Base-by-base conservation (phyloP, 1,140 invertebrate genomes). In the Drosophila orosa region DNA sequence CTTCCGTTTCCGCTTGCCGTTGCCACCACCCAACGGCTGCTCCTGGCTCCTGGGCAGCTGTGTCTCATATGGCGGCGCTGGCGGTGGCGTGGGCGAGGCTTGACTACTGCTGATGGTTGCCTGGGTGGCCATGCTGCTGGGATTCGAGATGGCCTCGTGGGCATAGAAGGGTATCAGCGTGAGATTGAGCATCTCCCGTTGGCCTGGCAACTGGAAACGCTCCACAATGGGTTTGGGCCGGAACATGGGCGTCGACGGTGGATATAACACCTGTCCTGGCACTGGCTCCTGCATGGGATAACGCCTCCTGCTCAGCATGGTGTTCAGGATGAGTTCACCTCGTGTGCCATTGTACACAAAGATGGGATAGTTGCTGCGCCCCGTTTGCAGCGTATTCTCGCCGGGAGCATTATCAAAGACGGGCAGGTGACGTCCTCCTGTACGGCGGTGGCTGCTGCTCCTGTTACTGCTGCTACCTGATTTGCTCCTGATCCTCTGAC, bases 261-360 rank as follows among this genome's bases (percentile, higher is more conserved):
- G 90, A 61, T 91, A 89, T 0, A 91, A 62, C 1, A 85, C 73
- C 22, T 91, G 90, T 0, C 90, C 90, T 0, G 90, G 90, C 15
- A 91, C 86, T 3, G 90, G 90, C 42, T 91, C 90, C 58, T 91
- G 80, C 90, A 91, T 91, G 8, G 90, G 90, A 73, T 91, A 91
- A 9, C 84, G 73, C 10, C 68, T 42, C 0, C 58, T 33, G 37
- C 83, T 91, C 9, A 91, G 56, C 90, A 91, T 91, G 1, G 90
- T 91, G 50, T 91, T 91, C 6, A 91, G 15, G 6, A 91, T 65
- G 22, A 90, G 68, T 13, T 89, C 72, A 0, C 86, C 90, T 19
- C 72, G 59, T 5, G 78, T 81, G 3, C 86, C 80, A 0, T 84
- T 85, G 59, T 91, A 91, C n/a, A 91, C 72, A 24, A 91, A 91